phyloP scores from a whole-genome alignment of 1,140 invertebrate species.

The Leptinotarsa texana region DNA sequence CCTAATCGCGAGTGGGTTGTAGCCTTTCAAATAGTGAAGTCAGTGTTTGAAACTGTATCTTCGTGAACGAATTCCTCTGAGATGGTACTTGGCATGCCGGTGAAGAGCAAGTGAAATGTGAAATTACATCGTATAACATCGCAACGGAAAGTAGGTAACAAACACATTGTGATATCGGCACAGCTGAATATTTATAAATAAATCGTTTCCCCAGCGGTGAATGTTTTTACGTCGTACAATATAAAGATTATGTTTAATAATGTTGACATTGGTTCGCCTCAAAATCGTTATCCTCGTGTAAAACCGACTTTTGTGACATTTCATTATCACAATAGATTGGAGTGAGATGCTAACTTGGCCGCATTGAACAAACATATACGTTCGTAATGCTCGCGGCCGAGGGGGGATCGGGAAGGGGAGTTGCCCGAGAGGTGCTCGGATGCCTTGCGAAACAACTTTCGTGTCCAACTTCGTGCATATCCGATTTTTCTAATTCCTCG shows the following conservation, averaged over 20 bases:
- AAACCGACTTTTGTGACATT: conserved; percentile 28
- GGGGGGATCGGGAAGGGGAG: background rate
- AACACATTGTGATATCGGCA: background rate
- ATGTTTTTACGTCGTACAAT: conserved; percentile 29
- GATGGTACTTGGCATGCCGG: no score
- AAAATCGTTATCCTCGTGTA: conserved; percentile 19
- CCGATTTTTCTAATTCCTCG: conserved; percentile 24
- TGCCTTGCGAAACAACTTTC: conserved; percentile 28
- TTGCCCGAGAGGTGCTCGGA: conserved; percentile 2
- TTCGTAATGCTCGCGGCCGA: conserved; percentile 9
- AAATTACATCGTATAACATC: background rate
- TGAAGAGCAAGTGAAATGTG: background rate
- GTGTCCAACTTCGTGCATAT: conserved; percentile 21
- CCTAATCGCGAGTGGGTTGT: no score
- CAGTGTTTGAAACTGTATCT: no score
- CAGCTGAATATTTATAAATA: conserved; percentile 21
- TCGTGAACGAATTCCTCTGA: no score
- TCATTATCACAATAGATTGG: conserved; percentile 32
- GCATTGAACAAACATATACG: conserved; percentile 23
- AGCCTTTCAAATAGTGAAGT: no score
- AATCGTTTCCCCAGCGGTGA: conserved; percentile 24
- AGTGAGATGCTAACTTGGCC: conserved; percentile 25
- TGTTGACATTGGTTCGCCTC: conserved; percentile 21
- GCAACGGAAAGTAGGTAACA: conserved; percentile 2
- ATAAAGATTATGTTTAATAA: conserved; percentile 32